Base-by-base conservation (phyloP, 2,113 vertebrate species). In the Myotis lucifugus region DNA sequence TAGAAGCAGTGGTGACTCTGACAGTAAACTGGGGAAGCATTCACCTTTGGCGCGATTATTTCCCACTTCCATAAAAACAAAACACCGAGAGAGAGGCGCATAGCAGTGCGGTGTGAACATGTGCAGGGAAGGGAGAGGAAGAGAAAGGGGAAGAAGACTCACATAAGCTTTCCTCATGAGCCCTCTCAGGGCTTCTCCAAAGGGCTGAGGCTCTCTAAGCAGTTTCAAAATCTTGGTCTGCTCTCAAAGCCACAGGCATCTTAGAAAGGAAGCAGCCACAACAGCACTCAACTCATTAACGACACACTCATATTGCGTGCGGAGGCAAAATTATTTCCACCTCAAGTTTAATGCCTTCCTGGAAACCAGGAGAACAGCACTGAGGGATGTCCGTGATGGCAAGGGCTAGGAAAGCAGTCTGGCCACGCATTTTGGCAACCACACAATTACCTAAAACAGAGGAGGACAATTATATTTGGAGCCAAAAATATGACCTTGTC, bases 311-410 rank as follows among this genome's bases (percentile, higher is more conserved):
- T n/a, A 50, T 14, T 73, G 76, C 90, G 64, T 56, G 69, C n/a
- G 40, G 32, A 78, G 19, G 56, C 11, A 48, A 90, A 88, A 78
- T 89, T 78, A 94, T 76, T 64, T 86, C 70, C 85, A 94, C 83
- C 73, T 86, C 78, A 88, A 59, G 10, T 91, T 90, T 88, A 97
- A 86, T 92, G 59, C 73, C 17, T 93, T 95, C n/a, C 78, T 89
- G 91, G 92, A 96, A 97, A 94, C 54, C 74, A 82, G 61, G 72
- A 59, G 82, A 70, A 34, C 1, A 46, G 23, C 76, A 85, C 54
- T 69, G 83, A 88, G 37, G 18, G 64, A 42, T 54, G 13, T 25
- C 13, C n/a, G 42, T 73, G 90, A 84, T 42, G 46, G 42, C 0
- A 46, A 70, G 7, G 70, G 61, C 42, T 15, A 82, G 54, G 17